Base-by-base conservation (phyloP, 2,113 vertebrate species). In the Mohoua ochrocephala region DNA sequence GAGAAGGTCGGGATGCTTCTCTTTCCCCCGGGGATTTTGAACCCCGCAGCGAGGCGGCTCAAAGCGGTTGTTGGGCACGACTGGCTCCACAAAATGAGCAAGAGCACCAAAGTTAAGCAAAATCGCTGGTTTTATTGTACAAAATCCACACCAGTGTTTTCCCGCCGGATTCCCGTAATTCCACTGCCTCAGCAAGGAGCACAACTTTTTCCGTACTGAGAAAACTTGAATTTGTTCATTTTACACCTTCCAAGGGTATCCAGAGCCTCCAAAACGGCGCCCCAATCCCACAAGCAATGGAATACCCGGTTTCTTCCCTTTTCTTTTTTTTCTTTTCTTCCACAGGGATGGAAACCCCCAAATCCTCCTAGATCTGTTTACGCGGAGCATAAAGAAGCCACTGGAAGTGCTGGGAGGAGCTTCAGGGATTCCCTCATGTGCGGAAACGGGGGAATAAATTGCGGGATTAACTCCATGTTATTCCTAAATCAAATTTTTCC, bases 221-320 rank as follows among this genome's bases (percentile, higher is more conserved):
- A 15, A 75, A 84, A 67, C 4, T 4, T 5, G 7, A 7, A 15
- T 60, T 37, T 11, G 13, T 45, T 71, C 5, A 7, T 54, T 81
- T 77, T 16, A 31, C 27, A 2, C 30, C 15, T 31, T 8, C 31
- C 35, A 11, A 4, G 12, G 3, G 2, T 24, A 37, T 14, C 23
- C 0, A 0, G 9, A 52, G 39, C 15, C 24, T 8, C 6, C 10
- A 28, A 57, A 15, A 0, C 0, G 2, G 24, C 1, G 4, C n/a
- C 15, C 8, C 3, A 12, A 9, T 42, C 20, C 21, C 61, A 50
- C 10, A 35, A 31, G 4, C 7, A 44, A 42, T 15, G 11, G 13
- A 68, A 42, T 49, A 24, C 30, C 3, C 11, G 2, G 28, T 22
- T 68, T 33, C 13, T 57, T 67, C 16, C 23, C 5, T 41, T 35